Percentiles rank a stretch among this genome's conserved stretches.
Conservation (phyloP, 1,140 invertebrate genomes). For the Danaus melanippus region DNA sequence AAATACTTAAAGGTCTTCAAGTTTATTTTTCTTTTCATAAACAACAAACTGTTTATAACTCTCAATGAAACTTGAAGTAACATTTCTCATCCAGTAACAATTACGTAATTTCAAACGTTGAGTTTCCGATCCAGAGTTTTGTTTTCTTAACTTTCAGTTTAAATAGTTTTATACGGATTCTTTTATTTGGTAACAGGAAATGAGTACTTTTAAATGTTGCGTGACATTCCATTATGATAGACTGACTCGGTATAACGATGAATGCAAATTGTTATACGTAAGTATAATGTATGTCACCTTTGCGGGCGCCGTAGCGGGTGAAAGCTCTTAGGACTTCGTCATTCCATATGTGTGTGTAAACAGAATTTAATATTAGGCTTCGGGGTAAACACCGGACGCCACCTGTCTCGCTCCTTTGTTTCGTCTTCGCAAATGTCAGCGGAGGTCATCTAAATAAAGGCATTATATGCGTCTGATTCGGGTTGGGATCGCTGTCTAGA, state of each 20-base stretch:
- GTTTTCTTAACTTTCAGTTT: too few relatives aligned
- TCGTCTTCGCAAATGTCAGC: conserved; percentile 64
- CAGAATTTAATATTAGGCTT: conserved; percentile 58
- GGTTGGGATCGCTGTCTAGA: conserved; percentile 66
- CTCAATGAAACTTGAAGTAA: too few relatives aligned
- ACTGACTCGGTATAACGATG: conserved; percentile 30
- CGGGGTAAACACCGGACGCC: conserved; percentile 44
- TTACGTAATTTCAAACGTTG: conserved; percentile 3
- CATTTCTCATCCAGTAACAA: conserved; percentile 5
- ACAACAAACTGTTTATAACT: too few relatives aligned
- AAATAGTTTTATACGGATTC: too few relatives aligned
- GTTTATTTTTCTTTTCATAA: background rate
- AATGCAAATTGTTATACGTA: conserved; percentile 30
- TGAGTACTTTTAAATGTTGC: conserved; percentile 24
- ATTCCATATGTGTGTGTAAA: conserved; percentile 38
- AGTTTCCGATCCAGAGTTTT: too few relatives aligned
- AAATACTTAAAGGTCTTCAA: background rate
- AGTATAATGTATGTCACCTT: conserved; percentile 42
- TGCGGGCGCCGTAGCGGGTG: conserved; percentile 27
- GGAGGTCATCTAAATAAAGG: conserved; percentile 70
- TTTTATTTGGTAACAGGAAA: background rate
- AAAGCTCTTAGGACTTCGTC: conserved; percentile 27
- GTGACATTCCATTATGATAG: conserved; percentile 32
- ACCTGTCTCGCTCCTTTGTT: conserved; percentile 69
- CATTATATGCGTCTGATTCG: conserved; percentile 55